A percentile compares a stretch with the other conserved stretches of the same genome.
Conservation (phyloP, 2,797 vertebrate genomes). For the Platyrinchus mystaceus region DNA sequence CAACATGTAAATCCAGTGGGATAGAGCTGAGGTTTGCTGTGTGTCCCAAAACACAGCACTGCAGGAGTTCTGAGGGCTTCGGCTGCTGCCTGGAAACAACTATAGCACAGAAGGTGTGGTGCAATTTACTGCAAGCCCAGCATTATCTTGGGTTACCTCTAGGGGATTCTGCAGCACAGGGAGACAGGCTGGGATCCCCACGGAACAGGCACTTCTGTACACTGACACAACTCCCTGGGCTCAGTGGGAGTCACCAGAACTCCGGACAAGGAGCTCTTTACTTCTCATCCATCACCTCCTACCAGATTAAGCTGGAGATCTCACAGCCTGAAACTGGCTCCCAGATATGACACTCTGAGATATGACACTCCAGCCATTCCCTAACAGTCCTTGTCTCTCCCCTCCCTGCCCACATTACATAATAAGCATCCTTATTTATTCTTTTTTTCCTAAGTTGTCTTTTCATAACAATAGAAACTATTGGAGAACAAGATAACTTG, state of each 20-base stretch:
- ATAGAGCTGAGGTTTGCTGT: background rate
- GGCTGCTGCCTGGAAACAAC: background rate
- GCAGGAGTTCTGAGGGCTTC: rapidly evolving
- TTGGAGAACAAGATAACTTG: conserved; percentile 19
- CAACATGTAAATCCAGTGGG: rapidly evolving
- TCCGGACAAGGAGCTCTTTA: background rate
- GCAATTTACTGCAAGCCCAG: background rate
- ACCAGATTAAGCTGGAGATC: background rate
- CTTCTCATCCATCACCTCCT: background rate
- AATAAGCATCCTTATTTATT: conserved; percentile 1
- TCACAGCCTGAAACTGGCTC: background rate
- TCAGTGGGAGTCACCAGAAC: background rate
- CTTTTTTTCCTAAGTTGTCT: background rate
- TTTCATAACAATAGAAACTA: conserved; percentile 46
- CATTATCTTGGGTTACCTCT: rapidly evolving
- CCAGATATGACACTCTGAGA: background rate
- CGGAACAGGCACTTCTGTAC: background rate
- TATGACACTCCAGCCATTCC: background rate
- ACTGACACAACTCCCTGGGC: rapidly evolving
- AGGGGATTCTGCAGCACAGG: background rate
- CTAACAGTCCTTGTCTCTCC: background rate
- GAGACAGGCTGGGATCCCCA: background rate
- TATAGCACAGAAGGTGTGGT: rapidly evolving
- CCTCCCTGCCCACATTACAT: background rate
- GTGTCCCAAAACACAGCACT: rapidly evolving